These are phyloP conservation scores for Poeciliopsis gracilis DNA, from an alignment of 2,797 vertebrate species.

Conservation along the genomic window DNA sequence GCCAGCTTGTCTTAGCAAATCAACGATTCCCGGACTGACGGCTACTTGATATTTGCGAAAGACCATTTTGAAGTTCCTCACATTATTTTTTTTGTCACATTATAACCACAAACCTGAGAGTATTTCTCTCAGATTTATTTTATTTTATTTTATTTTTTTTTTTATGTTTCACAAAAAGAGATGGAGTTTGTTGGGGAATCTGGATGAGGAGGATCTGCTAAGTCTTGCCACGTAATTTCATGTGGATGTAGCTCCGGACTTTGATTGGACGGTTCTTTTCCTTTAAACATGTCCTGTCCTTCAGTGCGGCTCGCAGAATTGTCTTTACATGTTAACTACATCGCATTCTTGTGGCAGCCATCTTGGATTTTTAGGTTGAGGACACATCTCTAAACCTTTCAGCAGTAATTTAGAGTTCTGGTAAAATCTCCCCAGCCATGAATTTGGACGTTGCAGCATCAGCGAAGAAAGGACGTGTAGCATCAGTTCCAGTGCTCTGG, in stretches of 20 bases:
- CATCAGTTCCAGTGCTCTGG: no score
- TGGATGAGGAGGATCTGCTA: background rate
- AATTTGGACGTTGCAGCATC: no score
- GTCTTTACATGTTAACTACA: no score
- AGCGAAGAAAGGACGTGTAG: no score
- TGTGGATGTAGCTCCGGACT: background rate
- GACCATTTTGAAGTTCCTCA: background rate
- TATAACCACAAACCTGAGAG: background rate
- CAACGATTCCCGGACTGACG: slow-evolving; percentile 19
- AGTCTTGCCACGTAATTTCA: background rate
- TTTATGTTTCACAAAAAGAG: background rate
- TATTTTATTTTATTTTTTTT: no score
- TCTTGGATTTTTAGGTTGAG: background rate
- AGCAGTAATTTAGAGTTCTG: background rate
- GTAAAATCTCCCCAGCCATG: background rate
- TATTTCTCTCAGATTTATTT: background rate
- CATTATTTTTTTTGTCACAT: background rate
- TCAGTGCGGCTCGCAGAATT: background rate
- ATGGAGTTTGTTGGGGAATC: background rate
- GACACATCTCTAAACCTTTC: background rate
- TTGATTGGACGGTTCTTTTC: background rate
- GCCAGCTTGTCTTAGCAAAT: slow-evolving; percentile 40
- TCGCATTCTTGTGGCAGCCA: background rate
- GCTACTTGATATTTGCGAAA: background rate
- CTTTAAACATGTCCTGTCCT: background rate